Evolutionary conservation across 2,888 invertebrate genomes (phyloP).

Genomic region (Pristionchus arcanus): DNA sequence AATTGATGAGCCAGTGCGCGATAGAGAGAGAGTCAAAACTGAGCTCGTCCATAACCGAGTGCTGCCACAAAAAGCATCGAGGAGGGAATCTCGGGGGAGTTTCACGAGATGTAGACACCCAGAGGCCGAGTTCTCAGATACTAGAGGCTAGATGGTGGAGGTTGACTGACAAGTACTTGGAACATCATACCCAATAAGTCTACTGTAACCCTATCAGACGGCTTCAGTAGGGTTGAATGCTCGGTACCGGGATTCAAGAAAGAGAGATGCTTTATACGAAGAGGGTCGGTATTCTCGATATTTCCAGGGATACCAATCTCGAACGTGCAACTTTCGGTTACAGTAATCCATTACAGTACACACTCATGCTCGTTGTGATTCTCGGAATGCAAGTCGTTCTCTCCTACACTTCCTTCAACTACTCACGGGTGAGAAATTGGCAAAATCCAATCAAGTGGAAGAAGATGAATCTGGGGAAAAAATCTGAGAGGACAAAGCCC

Average conservation of each 20-base stretch:
- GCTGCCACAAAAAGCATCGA: slow-evolving; percentile 36
- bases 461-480: too few relatives aligned
- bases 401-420: slow-evolving; percentile 54
- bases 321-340: not conserved
- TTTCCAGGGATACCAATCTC: not conserved
- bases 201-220: not conserved
- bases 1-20: slow-evolving; percentile 35
- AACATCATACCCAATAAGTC: not conserved
- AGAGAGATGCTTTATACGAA: too few relatives aligned
- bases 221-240: too few relatives aligned
- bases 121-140: slow-evolving; percentile 2
- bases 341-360: slow-evolving; percentile 46
- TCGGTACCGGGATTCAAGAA: too few relatives aligned
- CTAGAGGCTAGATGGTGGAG: not conserved
- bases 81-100: not conserved
- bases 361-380: slow-evolving; percentile 52
- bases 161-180: not conserved
- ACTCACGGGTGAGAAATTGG: slow-evolving; percentile 42
- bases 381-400: slow-evolving; percentile 56
- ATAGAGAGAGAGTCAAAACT: slow-evolving; percentile 34
- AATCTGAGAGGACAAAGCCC: slow-evolving; percentile 42
- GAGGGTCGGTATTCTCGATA: too few relatives aligned
- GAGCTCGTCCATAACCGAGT: slow-evolving; percentile 39
- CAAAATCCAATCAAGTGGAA: not conserved
- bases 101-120: slow-evolving; percentile 12